These are phyloP conservation scores for Cheilosia grossa DNA, from an alignment of 2,888 invertebrate genomes.

Conservation along the genomic window DNA sequence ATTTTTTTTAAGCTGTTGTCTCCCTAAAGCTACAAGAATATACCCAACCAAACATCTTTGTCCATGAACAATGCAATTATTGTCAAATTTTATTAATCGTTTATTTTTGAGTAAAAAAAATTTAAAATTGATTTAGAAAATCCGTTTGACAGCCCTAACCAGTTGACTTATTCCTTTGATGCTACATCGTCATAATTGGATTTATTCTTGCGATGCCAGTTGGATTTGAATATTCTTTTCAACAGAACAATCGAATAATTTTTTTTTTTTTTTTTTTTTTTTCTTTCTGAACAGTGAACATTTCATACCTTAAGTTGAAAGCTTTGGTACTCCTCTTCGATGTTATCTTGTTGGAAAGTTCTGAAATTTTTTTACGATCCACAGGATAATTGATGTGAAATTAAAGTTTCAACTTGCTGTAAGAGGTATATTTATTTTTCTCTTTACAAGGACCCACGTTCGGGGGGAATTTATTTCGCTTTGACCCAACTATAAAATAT, in stretches of 20 bases:
- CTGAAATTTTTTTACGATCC: background rate
- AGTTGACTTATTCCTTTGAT: slow-evolving; percentile 2
- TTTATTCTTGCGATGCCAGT: slow-evolving; percentile 24
- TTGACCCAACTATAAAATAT: background rate
- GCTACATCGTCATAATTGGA: background rate
- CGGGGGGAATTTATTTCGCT: background rate
- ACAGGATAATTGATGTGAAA: slow-evolving; percentile 6
- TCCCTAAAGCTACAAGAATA: too few relatives aligned
- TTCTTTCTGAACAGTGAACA: too few relatives aligned
- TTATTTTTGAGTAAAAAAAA: too few relatives aligned
- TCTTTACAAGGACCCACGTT: background rate
- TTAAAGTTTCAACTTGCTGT: background rate
- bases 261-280: background rate
- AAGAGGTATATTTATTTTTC: background rate
- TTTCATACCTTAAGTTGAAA: too few relatives aligned
- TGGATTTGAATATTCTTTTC: slow-evolving; percentile 7
- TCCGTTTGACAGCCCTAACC: background rate
- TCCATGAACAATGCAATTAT: too few relatives aligned
- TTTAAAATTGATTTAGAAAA: background rate
- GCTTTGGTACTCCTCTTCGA: background rate
- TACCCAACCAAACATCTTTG: too few relatives aligned
- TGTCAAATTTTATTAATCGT: too few relatives aligned
- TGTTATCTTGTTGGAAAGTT: background rate
- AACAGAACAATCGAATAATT: background rate
- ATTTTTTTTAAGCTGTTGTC: too few relatives aligned